Percentiles rank a stretch among this genome's conserved stretches.
phyloP scores from a whole-genome alignment of 2,113 vertebrate species.

The Erythrolamprus reginae region DNA sequence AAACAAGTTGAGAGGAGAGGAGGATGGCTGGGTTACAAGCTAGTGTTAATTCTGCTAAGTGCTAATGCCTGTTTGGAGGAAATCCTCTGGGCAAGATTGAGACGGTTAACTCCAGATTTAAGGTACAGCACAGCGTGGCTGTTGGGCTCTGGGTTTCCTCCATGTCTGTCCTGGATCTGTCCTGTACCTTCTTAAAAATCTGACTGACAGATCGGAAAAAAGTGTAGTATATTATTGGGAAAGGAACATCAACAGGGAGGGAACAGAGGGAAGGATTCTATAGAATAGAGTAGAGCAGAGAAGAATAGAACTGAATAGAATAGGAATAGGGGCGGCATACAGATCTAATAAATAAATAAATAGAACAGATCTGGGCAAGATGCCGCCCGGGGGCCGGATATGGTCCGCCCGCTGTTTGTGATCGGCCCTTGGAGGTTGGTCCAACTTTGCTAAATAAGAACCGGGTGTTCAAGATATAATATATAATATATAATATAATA shows the following conservation, averaged over 20 bases:
- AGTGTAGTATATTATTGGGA: neutral
- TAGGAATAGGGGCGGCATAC: no score
- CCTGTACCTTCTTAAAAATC: constrained; percentile 1
- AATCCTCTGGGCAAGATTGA: neutral
- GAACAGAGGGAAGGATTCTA: no score
- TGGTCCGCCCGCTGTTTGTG: no score
- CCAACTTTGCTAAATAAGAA: no score
- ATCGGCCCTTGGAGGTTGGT: no score
- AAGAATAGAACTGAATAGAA: no score
- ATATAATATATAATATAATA: no score
- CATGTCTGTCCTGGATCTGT: neutral
- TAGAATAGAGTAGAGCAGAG: no score
- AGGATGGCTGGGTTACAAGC: constrained; percentile 29
- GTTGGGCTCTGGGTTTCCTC: constrained; percentile 2
- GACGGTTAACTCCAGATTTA: neutral
- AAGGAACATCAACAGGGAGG: neutral
- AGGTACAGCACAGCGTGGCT: constrained; percentile 14
- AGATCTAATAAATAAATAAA: no score
- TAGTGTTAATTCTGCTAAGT: constrained; percentile 40
- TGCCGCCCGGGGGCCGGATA: no score
- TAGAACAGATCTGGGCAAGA: no score
- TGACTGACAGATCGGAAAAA: neutral
- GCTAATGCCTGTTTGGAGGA: neutral
- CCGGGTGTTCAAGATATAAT: no score
- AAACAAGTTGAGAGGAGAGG: constrained; percentile 47